Conservation (phyloP, 1,140 invertebrate genomes). For the Drosophila kurseongensis region DNA sequence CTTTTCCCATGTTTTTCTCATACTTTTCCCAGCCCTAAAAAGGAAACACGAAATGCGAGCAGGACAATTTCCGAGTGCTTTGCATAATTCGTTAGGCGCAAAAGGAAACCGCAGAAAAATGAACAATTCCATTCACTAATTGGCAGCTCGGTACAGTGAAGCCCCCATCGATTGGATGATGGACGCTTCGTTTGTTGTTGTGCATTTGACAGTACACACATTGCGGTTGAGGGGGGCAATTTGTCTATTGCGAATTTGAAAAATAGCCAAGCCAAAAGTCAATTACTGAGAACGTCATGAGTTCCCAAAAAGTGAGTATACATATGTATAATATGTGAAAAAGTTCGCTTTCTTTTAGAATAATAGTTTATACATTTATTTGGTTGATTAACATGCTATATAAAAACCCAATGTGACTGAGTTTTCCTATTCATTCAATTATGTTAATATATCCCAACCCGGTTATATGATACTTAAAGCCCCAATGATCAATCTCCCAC, state of each 20-base stretch:
- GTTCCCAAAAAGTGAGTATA: background rate
- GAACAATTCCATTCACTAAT: conserved; percentile 53
- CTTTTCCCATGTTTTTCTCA: conserved; percentile 20
- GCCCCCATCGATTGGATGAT: background rate
- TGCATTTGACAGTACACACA: conserved; percentile 29
- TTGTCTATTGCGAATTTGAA: conserved; percentile 15
- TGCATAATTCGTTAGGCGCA: conserved; percentile 46
- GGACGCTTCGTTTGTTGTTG: background rate
- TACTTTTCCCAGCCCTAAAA: conserved; percentile 26
- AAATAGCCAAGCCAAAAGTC: conserved; percentile 26
- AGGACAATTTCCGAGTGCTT: conserved; percentile 49
- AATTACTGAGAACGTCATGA: conserved; percentile 14
- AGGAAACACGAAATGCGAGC: conserved; percentile 46
- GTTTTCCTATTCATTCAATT: too few relatives aligned
- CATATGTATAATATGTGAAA: too few relatives aligned
- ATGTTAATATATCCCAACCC: too few relatives aligned
- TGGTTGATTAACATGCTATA: too few relatives aligned
- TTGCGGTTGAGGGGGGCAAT: conserved; percentile 9
- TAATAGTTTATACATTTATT: too few relatives aligned
- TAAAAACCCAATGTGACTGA: too few relatives aligned
- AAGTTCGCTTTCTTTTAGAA: too few relatives aligned
- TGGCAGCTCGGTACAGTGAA: conserved; percentile 44
- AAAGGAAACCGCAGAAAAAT: conserved; percentile 51
- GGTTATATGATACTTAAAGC: too few relatives aligned
- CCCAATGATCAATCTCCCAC: background rate